Evolutionary conservation across 2,113 vertebrate species (phyloP).

Genomic region (Coryphaenoides rupestris): DNA sequence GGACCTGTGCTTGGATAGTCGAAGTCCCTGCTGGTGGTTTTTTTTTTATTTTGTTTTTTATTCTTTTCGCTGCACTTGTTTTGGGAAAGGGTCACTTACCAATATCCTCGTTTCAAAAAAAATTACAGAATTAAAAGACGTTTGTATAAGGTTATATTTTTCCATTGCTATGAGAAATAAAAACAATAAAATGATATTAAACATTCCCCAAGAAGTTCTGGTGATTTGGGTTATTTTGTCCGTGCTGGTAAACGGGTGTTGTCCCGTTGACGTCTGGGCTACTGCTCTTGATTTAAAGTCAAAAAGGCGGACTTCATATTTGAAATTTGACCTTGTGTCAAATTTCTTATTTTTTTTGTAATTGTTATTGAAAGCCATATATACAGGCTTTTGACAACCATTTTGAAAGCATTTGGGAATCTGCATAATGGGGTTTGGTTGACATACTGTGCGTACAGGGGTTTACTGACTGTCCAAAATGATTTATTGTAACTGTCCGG

Average conservation of each 20-base stretch:
- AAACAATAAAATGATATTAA: conserved; percentile 90
- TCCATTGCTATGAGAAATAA: conserved; percentile 90
- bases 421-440: neutral
- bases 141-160: conserved; percentile 98
- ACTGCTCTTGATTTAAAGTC: too few relatives aligned
- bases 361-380: too few relatives aligned
- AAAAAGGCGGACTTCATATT: too few relatives aligned
- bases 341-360: too few relatives aligned
- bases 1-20: conserved; percentile 74
- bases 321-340: neutral
- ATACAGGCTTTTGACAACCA: conserved; percentile 3
- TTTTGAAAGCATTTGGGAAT: neutral
- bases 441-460: neutral
- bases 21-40: conserved; percentile 49
- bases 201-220: conserved; percentile 85
- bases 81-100: conserved; percentile 68
- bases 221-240: conserved; percentile 62
- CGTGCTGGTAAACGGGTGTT: neutral
- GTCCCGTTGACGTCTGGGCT: neutral
- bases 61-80: conserved; percentile 80
- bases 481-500: neutral
- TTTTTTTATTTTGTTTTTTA: conserved; percentile 64
- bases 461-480: neutral
- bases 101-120: conserved; percentile 58
- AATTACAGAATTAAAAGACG: conserved; percentile 77